Evolutionary conservation across 2,888 invertebrate genomes (phyloP).

Genomic region (Clitarchus hookeri): DNA sequence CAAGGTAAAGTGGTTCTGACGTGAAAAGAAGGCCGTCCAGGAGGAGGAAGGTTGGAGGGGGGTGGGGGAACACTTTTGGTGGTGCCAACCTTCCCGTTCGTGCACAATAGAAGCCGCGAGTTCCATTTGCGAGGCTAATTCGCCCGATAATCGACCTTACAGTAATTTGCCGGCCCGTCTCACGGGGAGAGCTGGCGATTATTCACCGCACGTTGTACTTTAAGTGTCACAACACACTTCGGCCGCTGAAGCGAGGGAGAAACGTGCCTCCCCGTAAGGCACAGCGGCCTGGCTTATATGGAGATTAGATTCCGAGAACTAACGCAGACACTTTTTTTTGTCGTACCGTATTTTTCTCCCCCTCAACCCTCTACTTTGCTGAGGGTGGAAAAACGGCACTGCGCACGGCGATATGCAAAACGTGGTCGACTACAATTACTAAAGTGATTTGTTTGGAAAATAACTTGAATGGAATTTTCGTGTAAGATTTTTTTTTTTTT

Average conservation of each 20-base stretch:
- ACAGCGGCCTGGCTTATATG: background rate
- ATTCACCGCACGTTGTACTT: background rate
- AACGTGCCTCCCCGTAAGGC: background rate
- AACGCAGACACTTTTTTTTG: background rate
- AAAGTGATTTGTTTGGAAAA: background rate
- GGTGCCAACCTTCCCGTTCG: background rate
- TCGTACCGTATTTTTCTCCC: background rate
- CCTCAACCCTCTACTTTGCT: background rate
- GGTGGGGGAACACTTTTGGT: too few species aligned
- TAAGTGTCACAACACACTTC: conserved; percentile 1
- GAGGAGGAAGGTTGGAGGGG: too few species aligned
- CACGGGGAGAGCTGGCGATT: background rate
- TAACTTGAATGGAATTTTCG: background rate
- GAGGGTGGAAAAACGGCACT: background rate
- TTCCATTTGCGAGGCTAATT: background rate
- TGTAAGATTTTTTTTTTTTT: too few species aligned
- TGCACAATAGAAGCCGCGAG: background rate
- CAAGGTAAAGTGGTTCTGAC: background rate
- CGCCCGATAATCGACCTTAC: conserved; percentile 1
- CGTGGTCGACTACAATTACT: background rate
- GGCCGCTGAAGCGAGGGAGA: background rate
- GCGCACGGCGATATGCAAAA: background rate
- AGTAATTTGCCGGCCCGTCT: background rate
- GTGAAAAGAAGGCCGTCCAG: background rate
- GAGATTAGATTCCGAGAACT: background rate